These are phyloP conservation scores for Dorcus parallelipipedus DNA, from an alignment of 2,888 invertebrate species.

Conservation along the genomic window DNA sequence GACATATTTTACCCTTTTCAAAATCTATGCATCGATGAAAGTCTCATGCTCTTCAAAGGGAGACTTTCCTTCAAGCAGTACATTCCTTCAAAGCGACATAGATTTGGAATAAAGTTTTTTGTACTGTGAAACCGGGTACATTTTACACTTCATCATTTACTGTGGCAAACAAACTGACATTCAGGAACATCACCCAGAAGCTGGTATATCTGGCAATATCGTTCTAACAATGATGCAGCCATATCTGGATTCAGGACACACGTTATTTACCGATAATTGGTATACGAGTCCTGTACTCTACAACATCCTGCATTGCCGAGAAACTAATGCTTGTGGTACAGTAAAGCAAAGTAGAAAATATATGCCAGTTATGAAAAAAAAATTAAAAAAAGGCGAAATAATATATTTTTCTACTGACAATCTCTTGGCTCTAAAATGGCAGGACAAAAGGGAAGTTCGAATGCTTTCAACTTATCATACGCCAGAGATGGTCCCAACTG, in stretches of 20 bases:
- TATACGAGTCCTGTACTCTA: conserved; percentile 27
- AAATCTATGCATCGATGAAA: too few relatives aligned
- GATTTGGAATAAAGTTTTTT: conserved; percentile 27
- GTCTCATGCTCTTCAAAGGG: conserved; percentile 12
- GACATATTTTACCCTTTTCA: too few relatives aligned
- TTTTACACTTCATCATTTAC: too few relatives aligned
- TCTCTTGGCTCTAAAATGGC: conserved; percentile 33
- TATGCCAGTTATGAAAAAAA: conserved; percentile 25
- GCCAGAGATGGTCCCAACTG: conserved; percentile 16
- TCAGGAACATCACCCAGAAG: too few relatives aligned
- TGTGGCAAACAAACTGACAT: too few relatives aligned
- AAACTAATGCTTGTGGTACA: conserved; percentile 29
- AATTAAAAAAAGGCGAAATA: conserved; percentile 2
- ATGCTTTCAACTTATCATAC: conserved; percentile 28
- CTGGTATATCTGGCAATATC: too few relatives aligned
- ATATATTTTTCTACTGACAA: conserved; percentile 9
- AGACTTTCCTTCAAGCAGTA: conserved; percentile 23
- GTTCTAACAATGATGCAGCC: conserved; percentile 17
- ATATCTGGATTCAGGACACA: conserved; percentile 25
- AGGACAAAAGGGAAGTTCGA: conserved; percentile 32
- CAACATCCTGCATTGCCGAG: conserved; percentile 5
- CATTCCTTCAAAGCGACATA: conserved; percentile 21
- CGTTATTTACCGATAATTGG: conserved; percentile 31
- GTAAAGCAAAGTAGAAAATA: conserved; percentile 26
- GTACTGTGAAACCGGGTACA: too few relatives aligned